Evolutionary conservation across 2,888 invertebrate genomes (phyloP), one percentile per base, ranked within the genome.

Genomic region (Drosophila robusta): DNA sequence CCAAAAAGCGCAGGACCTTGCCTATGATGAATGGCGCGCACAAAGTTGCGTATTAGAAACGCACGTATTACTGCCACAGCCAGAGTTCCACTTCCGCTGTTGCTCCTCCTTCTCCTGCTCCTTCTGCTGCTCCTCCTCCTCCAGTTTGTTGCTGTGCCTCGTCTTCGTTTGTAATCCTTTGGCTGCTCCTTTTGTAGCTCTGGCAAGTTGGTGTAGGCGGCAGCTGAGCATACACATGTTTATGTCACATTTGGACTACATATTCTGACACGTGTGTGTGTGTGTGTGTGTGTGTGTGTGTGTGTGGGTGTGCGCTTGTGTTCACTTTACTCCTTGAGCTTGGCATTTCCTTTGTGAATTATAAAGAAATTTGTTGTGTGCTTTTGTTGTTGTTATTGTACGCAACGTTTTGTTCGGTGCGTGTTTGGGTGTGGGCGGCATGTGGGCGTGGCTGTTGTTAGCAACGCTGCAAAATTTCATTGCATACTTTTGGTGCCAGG

Each of bases 301-400:
- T 32, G 42, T 36, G 24, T n/a, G n/a, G 45, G 41, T 64, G 18
- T 44, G 49, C 42, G 44, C 64, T 26, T 78, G 60, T 63, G 75
- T 69, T 63, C 74, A 63, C 74, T 77, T 70, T 66, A 71, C 72
- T 76, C 60, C 85, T 77, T 75, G 70, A 67, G 85, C 72, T 74
- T 68, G 83, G 83, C 77, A 81, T 78, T 87, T 87, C 77, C 83
- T 83, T 83, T 83, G 87, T 84, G 77, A 85, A 87, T 83, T 83
- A 87, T 84, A 87, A 84, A 87, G 83, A 83, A 87, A 83, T 83
- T 87, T 87, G 82, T 72, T 70, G 50, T 56, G 58, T 55, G 54
- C 24, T 54, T 32, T 29, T 66, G 26, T 39, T 55, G 38, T 44
- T 54, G 14, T 12, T 62, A 39, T 50, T 63, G 45, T 73, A 73